phyloP scores from a whole-genome alignment of 2,888 invertebrate species.

The Brachyopa scutellaris region DNA sequence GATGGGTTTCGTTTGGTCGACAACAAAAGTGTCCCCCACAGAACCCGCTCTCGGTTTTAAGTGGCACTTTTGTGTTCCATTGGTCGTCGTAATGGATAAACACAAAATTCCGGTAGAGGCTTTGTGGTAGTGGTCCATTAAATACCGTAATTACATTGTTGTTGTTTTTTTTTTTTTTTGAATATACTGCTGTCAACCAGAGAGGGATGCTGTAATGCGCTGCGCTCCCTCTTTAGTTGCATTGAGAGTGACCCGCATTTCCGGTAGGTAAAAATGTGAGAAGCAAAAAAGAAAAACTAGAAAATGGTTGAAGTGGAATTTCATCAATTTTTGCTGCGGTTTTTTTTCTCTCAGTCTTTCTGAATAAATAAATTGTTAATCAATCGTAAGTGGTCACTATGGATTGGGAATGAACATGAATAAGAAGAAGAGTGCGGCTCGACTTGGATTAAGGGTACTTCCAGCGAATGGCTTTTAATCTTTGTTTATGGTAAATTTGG shows the following conservation, averaged over 20 bases:
- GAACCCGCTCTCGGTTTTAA: constrained; percentile 49
- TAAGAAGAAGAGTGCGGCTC: constrained; percentile 17
- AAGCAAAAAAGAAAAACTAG: constrained; percentile 23
- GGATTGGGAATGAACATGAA: constrained; percentile 7
- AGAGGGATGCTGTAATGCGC: constrained; percentile 26
- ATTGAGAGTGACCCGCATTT: constrained; percentile 62
- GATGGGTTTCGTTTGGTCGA: background rate
- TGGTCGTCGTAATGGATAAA: constrained; percentile 42
- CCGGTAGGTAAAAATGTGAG: constrained; percentile 65
- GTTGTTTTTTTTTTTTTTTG: background rate
- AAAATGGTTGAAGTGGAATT: constrained; percentile 54
- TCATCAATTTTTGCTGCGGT: constrained; percentile 54
- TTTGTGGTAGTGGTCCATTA: constrained; percentile 47
- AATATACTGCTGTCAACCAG: background rate
- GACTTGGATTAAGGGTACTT: constrained; percentile 45
- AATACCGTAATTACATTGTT: constrained; percentile 48
- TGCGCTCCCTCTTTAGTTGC: constrained; percentile 16
- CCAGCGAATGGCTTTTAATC: constrained; percentile 46
- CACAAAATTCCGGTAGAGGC: constrained; percentile 33
- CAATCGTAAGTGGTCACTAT: constrained; percentile 65
- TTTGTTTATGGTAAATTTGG: constrained; percentile 52
- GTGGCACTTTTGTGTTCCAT: constrained; percentile 52
- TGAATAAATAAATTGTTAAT: constrained; percentile 69
- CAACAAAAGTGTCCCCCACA: constrained; percentile 42
- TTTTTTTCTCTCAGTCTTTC: background rate